Evolutionary conservation across 2,888 invertebrate genomes (phyloP).

Genomic region (Microctonus aethiopoides): DNA sequence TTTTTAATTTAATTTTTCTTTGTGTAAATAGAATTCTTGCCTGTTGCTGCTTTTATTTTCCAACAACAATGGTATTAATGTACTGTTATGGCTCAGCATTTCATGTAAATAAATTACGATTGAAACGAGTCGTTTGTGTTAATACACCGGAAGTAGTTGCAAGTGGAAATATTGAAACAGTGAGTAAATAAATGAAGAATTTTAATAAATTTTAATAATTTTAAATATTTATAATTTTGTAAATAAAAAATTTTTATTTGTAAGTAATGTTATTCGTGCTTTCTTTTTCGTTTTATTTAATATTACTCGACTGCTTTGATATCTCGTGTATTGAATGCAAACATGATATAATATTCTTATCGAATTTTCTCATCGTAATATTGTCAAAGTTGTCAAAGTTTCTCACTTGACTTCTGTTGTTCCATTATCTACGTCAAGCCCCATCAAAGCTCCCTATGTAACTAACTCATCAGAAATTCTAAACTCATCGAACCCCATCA

Average conservation of each 20-base stretch:
- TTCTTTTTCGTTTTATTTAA: too few relatives aligned
- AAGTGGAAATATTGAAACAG: slow-evolving; percentile 70
- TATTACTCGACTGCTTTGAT: too few relatives aligned
- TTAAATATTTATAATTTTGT: not conserved
- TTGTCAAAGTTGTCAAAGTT: not conserved
- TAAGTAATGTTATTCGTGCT: too few relatives aligned
- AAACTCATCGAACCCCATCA: not conserved
- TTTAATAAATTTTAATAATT: not conserved
- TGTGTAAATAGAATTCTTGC: slow-evolving; percentile 75
- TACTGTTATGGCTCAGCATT: slow-evolving; percentile 92
- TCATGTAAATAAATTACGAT: slow-evolving; percentile 85
- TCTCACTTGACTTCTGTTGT: not conserved
- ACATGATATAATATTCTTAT: too few relatives aligned
- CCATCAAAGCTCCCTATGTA: not conserved
- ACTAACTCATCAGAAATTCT: not conserved
- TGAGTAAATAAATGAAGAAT: slow-evolving; percentile 52
- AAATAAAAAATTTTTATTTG: too few relatives aligned
- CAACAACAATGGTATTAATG: slow-evolving; percentile 91
- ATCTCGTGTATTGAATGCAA: too few relatives aligned
- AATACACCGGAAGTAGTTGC: slow-evolving; percentile 68
- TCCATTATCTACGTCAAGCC: not conserved
- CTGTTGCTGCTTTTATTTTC: slow-evolving; percentile 89
- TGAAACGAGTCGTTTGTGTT: slow-evolving; percentile 70
- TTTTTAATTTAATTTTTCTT: not conserved
- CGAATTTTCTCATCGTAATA: too few relatives aligned